Evolutionary conservation across 2,797 vertebrate genomes (phyloP), one percentile per base, ranked within the genome.

Genomic region (Sebastes hopkinsi): DNA sequence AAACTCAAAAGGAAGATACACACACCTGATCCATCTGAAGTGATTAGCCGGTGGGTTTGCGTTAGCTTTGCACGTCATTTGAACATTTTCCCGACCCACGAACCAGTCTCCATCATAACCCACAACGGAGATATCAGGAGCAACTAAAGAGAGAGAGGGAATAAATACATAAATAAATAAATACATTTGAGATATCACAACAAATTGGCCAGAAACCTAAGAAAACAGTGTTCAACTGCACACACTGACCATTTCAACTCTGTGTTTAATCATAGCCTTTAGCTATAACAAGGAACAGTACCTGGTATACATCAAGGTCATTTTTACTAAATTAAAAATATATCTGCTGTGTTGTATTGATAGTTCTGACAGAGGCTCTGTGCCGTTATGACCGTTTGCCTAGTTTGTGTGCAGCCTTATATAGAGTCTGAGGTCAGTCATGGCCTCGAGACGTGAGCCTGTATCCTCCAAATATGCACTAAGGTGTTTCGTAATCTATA

Each of bases 91-190:
- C 88, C 97, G 96, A 83, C 99, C 98, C 68, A 97, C 95, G 85
- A 97, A 97, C 99, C 99, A 99, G 93, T 99, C 97, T 52, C 97
- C 97, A 92, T 99, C 97, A 86, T 98, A 99, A 18, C 98, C 99
- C 87, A 97, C 96, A 73, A 99, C 95, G 18, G 96, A 96, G 91
- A 99, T 97, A 90, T 99, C 98, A 67, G 99, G 99, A 67, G 98
- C 97, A 96, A 97, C 98, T 99, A 90, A 29, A 91, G 88, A 67
- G 67, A 25, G 54, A 68, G n/a, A 72, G 12, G 30, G 16, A 6
- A 46, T 18, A 46, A 20, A 46, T 20, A 20, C 16, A 18, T 46
- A 46, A 18, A 46, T 46, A 46, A 46, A 46, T 46, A 46, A 66
- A 64, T 55, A 66, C 11, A 30, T 46, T 20, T 68, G 2, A 76